phyloP scores from a whole-genome alignment of 2,113 vertebrate species.

The Albula glossodonta region DNA sequence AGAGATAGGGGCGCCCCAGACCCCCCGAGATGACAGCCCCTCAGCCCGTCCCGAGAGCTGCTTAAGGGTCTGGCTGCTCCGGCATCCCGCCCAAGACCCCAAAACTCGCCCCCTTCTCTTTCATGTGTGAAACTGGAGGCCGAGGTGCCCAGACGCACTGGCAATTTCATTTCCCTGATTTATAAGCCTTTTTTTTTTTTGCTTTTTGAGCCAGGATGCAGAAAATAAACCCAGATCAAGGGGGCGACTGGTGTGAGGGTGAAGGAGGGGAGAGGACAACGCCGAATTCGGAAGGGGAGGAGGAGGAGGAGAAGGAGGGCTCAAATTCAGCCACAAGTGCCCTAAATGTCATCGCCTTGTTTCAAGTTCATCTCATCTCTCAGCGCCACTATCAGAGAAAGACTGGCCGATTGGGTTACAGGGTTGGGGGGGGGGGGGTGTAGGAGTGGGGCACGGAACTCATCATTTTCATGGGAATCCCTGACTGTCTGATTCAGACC shows the following conservation, averaged over 20 bases:
- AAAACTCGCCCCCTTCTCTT: conserved; percentile 9
- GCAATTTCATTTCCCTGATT: conserved; percentile 32
- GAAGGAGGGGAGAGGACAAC: neutral
- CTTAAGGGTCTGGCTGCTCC: conserved; percentile 47
- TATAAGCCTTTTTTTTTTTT: conserved; percentile 1
- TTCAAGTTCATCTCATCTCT: conserved; percentile 76
- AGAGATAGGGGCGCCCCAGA: conserved; percentile 47
- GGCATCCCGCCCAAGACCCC: conserved; percentile 18
- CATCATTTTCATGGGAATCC: conserved; percentile 73
- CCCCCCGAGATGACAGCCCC: conserved; percentile 65
- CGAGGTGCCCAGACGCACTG: conserved; percentile 15
- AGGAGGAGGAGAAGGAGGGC: conserved; percentile 50
- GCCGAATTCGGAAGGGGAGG: conserved; percentile 18
- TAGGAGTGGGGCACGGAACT: conserved; percentile 14
- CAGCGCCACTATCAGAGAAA: conserved; percentile 60
- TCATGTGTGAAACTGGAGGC: conserved; percentile 21
- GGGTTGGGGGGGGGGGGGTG: conserved; percentile 18
- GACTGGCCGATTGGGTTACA: conserved; percentile 68
- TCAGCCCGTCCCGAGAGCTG: conserved; percentile 50
- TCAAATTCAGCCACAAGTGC: conserved; percentile 68
- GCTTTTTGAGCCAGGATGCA: neutral
- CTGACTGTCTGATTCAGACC: conserved; percentile 44
- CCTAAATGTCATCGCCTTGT: conserved; percentile 76
- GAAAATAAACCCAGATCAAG: conserved; percentile 17
- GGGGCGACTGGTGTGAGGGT: conserved; percentile 14